Base-by-base conservation (phyloP, 2,113 vertebrate genomes). In the Tupaia chinensis region DNA sequence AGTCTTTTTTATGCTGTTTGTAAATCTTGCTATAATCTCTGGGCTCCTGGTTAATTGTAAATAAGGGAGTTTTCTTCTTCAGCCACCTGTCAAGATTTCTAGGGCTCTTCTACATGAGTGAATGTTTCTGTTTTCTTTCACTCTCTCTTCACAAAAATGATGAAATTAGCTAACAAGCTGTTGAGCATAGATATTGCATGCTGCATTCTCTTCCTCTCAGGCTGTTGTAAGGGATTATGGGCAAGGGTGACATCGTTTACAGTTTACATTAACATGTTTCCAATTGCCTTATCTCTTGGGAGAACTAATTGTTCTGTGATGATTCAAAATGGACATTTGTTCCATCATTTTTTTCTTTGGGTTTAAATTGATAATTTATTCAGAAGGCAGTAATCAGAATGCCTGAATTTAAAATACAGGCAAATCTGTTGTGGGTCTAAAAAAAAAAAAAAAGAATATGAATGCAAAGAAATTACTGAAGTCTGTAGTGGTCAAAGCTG, bases 351-450 rank as follows among this genome's bases (percentile, higher is more conserved):
- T 70, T 73, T 60, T 73, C 5, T 82, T 89, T 95, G 69, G 56
- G 61, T 91, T 93, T 95, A 73, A 91, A 94, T 90, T 92, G 93
- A 97, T 96, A 87, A 93, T 97, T 91, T 97, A 95, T 95, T 93
- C 95, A 69, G 54, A 95, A 94, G 82, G 16, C 77, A 61, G 61
- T 90, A 95, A 23, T 84, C 65, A 80, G 74, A 87, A 95, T 56
- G 86, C 53, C 63, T 96, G 85, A 80, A 96, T 61, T 96, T 86
- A 83, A 96, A 96, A 91, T 66, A 87, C 4, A 58, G 74, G 53
- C 92, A 98, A 94, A 97, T 95, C 58, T 92, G 81, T 80, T 92
- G 56, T 93, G 61, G n/a, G 65, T 91, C 63, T 87, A 54, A 83
- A 69, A 95, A 68, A 92, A 63, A 4, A 29, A 72, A 70, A 79